Percentiles rank a stretch among this genome's conserved stretches.
These are phyloP conservation scores for Bicyclus anynana DNA, from an alignment of 1,140 invertebrate genomes.

Conservation along the genomic window DNA sequence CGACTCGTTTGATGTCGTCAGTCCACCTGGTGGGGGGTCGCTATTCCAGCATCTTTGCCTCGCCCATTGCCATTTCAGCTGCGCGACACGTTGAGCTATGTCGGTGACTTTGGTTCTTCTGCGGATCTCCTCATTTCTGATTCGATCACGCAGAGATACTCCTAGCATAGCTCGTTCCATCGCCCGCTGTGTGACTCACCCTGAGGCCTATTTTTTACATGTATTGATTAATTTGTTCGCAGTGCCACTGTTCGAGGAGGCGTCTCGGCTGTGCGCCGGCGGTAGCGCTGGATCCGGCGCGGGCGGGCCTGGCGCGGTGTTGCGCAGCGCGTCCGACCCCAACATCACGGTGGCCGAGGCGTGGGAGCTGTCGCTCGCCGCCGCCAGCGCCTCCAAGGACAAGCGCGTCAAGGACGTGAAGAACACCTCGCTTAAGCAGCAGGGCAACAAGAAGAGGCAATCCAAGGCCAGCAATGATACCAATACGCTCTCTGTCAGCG, in stretches of 20 bases:
- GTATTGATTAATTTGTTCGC: neutral
- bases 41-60: too few species aligned
- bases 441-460: slow-evolving; percentile 55
- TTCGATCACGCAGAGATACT: too few species aligned
- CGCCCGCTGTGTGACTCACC: slow-evolving; percentile 55
- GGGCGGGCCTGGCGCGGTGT: slow-evolving; percentile 28
- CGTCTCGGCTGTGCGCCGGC: slow-evolving; percentile 26
- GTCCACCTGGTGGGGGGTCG: too few species aligned
- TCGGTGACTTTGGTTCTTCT: too few species aligned
- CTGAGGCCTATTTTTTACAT: neutral
- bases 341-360: slow-evolving; percentile 66
- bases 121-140: too few species aligned
- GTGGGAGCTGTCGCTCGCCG: slow-evolving; percentile 84
- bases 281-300: slow-evolving; percentile 20
- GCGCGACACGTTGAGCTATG: too few species aligned
- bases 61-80: too few species aligned
- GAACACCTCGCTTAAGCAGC: slow-evolving; percentile 75
- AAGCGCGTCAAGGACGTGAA: slow-evolving; percentile 88
- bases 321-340: slow-evolving; percentile 57
- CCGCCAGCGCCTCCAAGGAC: slow-evolving; percentile 89
- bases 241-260: slow-evolving; percentile 53
- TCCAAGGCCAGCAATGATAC: slow-evolving; percentile 42
- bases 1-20: too few species aligned
- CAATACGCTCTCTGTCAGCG: slow-evolving; percentile 33
- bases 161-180: too few species aligned